These are phyloP conservation scores for Phoeniculus purpureus DNA, from an alignment of 2,797 vertebrate genomes.

Conservation along the genomic window DNA sequence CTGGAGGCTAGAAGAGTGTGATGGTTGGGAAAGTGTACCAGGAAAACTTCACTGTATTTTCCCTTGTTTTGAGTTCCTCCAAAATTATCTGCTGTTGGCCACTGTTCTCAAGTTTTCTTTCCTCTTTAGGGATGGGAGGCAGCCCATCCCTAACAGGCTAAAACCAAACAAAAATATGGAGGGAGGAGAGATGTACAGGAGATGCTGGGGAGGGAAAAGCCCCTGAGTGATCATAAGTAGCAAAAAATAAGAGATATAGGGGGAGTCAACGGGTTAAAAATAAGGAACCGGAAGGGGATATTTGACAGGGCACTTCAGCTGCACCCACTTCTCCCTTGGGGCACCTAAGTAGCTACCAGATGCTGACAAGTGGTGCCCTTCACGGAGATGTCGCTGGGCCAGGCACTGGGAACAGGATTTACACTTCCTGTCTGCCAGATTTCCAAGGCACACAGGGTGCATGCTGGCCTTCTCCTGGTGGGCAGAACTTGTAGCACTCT, in stretches of 20 bases:
- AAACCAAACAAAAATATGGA: neutral
- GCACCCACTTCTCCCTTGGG: neutral
- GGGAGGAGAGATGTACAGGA: neutral
- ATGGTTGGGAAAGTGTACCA: conserved; percentile 2
- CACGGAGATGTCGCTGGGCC: neutral
- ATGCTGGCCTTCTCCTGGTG: neutral
- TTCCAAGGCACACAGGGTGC: neutral
- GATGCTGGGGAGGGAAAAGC: neutral
- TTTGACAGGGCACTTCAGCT: neutral
- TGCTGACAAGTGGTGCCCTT: neutral
- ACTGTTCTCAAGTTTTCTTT: neutral
- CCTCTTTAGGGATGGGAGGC: neutral
- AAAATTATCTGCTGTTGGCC: conserved; percentile 20
- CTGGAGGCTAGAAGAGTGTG: conserved; percentile 33
- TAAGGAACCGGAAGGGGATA: neutral
- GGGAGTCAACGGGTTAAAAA: neutral
- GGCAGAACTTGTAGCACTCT: neutral
- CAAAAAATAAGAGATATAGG: neutral
- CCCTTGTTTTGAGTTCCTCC: neutral
- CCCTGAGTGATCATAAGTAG: neutral
- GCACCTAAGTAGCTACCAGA: neutral
- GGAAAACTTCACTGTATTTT: neutral
- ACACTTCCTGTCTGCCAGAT: neutral
- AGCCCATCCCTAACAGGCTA: neutral
- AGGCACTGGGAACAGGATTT: neutral